Conservation (phyloP, 2,888 invertebrate genomes). For the Phyllotreta cruciferae region DNA sequence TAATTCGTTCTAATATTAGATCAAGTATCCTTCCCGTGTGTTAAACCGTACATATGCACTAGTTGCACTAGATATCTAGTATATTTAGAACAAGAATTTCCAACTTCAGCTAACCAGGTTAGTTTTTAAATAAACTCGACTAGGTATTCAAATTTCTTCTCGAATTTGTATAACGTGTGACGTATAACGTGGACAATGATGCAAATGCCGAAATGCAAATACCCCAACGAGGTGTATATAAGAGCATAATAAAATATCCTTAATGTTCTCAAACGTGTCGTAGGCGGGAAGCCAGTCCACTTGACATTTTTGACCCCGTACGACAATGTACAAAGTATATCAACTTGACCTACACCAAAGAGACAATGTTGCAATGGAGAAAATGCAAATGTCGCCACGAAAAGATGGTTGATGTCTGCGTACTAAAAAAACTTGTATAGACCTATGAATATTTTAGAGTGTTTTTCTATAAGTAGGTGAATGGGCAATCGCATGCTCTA, state of each 20-base stretch:
- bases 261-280: not conserved
- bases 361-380: not conserved
- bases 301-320: slow-evolving; percentile 12
- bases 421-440: too few species aligned
- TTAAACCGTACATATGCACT: slow-evolving; percentile 15
- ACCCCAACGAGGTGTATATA: not conserved
- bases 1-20: not conserved
- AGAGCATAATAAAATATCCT: too few species aligned
- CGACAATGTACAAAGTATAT: slow-evolving; percentile 4
- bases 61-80: not conserved
- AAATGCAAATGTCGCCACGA: too few species aligned
- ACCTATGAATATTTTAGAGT: too few species aligned
- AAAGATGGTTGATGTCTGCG: too few species aligned
- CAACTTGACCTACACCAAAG: slow-evolving; percentile 16
- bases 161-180: too few species aligned
- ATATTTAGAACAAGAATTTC: slow-evolving; percentile 5
- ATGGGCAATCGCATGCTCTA: too few species aligned
- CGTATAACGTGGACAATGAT: not conserved
- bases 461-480: too few species aligned
- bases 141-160: too few species aligned
- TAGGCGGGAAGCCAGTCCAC: not conserved
- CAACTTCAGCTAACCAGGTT: too few species aligned
- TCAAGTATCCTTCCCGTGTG: slow-evolving; percentile 15
- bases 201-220: not conserved
- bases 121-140: too few species aligned